phyloP scores from a whole-genome alignment of 2,113 vertebrate species.

The Silurus meridionalis region DNA sequence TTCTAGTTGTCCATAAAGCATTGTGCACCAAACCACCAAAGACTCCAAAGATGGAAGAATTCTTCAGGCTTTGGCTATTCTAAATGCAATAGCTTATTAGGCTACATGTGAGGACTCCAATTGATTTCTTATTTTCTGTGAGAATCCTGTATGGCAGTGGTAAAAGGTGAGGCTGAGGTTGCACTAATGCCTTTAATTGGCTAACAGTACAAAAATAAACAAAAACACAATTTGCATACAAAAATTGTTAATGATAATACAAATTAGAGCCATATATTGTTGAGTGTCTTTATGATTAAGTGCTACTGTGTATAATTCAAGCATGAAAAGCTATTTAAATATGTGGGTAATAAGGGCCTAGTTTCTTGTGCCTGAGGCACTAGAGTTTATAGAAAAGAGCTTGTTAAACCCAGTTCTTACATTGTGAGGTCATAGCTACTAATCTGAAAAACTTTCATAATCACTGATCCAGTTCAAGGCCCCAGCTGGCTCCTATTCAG shows the following conservation, averaged over 20 bases:
- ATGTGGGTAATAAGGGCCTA: background rate
- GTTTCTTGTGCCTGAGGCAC: background rate
- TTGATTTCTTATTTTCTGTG: too few species aligned
- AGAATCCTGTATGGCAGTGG: background rate
- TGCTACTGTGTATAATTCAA: background rate
- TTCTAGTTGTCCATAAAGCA: too few species aligned
- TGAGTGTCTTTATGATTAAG: background rate
- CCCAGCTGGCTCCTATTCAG: too few species aligned
- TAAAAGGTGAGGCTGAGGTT: background rate
- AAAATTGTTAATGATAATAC: constrained; percentile 2
- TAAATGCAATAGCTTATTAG: too few species aligned
- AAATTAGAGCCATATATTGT: background rate
- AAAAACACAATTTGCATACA: background rate
- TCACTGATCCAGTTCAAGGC: too few species aligned
- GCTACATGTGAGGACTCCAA: too few species aligned
- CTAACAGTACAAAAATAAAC: background rate
- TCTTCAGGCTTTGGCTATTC: too few species aligned
- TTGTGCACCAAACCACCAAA: too few species aligned
- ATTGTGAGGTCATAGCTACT: constrained; percentile 20
- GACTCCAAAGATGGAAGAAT: too few species aligned
- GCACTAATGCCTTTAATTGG: constrained; percentile 3
- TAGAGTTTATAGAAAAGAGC: constrained; percentile 18
- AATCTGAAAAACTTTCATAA: constrained; percentile 4
- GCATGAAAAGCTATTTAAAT: background rate
- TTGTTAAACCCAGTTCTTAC: constrained; percentile 34